phyloP scores from a whole-genome alignment of 2,888 invertebrate genomes.

The Chrysodeixis includens region DNA sequence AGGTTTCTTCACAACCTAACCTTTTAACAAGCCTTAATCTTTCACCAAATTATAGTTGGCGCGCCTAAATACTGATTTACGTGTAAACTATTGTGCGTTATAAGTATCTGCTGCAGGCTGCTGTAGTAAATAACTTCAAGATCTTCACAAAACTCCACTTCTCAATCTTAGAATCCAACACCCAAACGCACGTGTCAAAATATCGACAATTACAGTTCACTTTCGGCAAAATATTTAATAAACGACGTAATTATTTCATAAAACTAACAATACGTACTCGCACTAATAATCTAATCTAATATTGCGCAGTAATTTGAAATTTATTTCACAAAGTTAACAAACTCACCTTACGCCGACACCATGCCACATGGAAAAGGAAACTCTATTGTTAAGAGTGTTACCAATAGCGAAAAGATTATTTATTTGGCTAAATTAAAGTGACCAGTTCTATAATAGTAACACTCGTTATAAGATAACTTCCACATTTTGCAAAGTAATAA shows the following conservation, averaged over 20 bases:
- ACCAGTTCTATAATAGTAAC: not conserved
- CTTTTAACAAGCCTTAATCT: slow-evolving; percentile 39
- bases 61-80: slow-evolving; percentile 6
- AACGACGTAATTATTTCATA: slow-evolving; percentile 10
- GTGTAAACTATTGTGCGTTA: not conserved
- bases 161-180: slow-evolving; percentile 18
- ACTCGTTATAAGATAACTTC: not conserved
- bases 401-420: slow-evolving; percentile 16
- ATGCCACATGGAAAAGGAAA: slow-evolving; percentile 87
- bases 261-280: slow-evolving; percentile 23
- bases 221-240: slow-evolving; percentile 14
- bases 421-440: not conserved
- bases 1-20: slow-evolving; percentile 46
- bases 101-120: not conserved
- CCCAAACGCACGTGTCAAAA: slow-evolving; percentile 49
- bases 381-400: slow-evolving; percentile 12
- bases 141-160: slow-evolving; percentile 32
- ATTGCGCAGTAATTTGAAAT: slow-evolving; percentile 62
- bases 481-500: not conserved
- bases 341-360: slow-evolving; percentile 88
- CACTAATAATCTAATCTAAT: slow-evolving; percentile 33
- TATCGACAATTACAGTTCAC: slow-evolving; percentile 16
- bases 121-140: not conserved
- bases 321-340: slow-evolving; percentile 66
- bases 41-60: slow-evolving; percentile 10